These are phyloP conservation scores for Acanthosepion lycidas DNA, from an alignment of 2,888 invertebrate genomes.

Conservation along the genomic window DNA sequence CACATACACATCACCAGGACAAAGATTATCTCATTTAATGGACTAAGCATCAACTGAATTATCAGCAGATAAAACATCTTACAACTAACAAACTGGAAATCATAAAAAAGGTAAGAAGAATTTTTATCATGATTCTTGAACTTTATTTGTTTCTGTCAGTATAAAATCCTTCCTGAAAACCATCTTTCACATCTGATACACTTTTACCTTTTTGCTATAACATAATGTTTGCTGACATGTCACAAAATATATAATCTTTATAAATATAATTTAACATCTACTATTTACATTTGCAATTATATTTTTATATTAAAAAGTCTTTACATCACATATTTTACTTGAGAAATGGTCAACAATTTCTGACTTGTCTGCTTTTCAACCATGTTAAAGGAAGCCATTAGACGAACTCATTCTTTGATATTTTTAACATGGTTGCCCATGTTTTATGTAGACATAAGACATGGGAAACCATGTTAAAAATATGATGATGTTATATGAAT, in stretches of 20 bases:
- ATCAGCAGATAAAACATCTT: not conserved
- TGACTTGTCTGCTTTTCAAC: no score
- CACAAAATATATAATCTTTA: not conserved
- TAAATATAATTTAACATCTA: not conserved
- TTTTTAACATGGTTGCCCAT: no score
- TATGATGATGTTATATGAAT: no score
- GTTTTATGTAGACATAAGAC: no score
- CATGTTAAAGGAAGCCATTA: not conserved
- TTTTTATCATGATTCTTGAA: not conserved
- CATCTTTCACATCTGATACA: not conserved
- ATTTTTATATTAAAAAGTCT: no score
- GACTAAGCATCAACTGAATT: not conserved
- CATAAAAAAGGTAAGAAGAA: conserved; percentile 1
- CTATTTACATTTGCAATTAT: no score
- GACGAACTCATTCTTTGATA: no score
- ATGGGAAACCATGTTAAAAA: no score
- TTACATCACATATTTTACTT: not conserved
- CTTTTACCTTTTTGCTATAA: not conserved
- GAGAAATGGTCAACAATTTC: not conserved
- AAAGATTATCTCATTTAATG: not conserved
- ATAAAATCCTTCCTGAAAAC: not conserved
- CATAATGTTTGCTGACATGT: not conserved
- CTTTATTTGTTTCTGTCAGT: not conserved
- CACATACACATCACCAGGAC: not conserved
- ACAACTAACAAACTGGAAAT: not conserved